These are phyloP conservation scores for Boulengeromyrus knoepffleri DNA, from an alignment of 2,113 vertebrate species.

Conservation along the genomic window DNA sequence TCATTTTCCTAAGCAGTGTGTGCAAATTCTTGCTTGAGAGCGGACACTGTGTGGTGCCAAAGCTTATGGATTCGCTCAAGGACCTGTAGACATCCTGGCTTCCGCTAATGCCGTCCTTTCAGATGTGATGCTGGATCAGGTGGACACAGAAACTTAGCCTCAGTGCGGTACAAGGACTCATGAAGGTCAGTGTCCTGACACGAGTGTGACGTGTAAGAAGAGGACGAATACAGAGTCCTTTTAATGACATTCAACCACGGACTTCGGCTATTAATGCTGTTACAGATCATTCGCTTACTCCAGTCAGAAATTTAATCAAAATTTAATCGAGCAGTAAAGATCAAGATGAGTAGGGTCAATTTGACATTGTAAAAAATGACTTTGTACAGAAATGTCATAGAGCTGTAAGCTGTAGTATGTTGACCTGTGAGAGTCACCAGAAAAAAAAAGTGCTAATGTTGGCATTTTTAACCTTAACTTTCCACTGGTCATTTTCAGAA, in stretches of 20 bases:
- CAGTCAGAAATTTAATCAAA: neutral
- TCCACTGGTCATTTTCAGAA: neutral
- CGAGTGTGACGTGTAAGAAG: neutral
- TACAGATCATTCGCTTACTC: neutral
- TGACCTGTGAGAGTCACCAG: neutral
- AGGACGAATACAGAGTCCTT: neutral
- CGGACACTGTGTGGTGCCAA: neutral
- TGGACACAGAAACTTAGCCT: neutral
- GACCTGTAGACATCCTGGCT: neutral
- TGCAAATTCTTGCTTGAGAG: neutral
- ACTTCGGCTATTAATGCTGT: neutral
- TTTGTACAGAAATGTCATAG: neutral
- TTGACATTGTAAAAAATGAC: neutral
- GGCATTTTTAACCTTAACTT: neutral
- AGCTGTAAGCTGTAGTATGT: neutral
- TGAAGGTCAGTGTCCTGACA: neutral
- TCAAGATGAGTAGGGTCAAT: neutral
- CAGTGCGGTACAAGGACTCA: neutral
- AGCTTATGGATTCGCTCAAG: constrained; percentile 14
- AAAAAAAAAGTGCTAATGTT: neutral
- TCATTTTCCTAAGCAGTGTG: neutral
- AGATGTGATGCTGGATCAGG: neutral
- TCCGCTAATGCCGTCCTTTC: neutral
- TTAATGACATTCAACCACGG: neutral
- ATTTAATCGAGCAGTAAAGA: neutral